Evolutionary conservation across 2,888 invertebrate species (phyloP).

Genomic region (Drosophila sordidula): DNA sequence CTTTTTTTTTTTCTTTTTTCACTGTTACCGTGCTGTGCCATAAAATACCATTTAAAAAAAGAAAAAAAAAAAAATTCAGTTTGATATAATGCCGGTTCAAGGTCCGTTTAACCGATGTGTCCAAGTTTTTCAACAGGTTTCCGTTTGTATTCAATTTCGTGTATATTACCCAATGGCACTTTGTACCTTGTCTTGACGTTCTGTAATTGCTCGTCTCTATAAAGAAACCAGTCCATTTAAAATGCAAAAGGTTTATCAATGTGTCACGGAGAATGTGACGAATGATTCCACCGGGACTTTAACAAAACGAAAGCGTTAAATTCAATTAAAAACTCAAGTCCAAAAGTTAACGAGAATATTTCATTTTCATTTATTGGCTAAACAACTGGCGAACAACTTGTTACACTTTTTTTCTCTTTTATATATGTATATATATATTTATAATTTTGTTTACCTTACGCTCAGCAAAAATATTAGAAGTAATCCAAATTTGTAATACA

Average conservation of each 20-base stretch:
- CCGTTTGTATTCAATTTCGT: conserved; percentile 37
- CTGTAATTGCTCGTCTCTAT: conserved; percentile 31
- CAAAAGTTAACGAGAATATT: background rate
- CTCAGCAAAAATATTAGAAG: conserved; percentile 83
- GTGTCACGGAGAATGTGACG: conserved; percentile 27
- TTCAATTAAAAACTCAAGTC: conserved; percentile 9
- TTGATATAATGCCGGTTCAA: conserved; percentile 52
- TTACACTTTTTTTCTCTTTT: background rate
- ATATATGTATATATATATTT: background rate
- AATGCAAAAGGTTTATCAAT: conserved; percentile 33
- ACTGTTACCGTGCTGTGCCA: conserved; percentile 39
- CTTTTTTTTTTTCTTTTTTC: conserved; percentile 9
- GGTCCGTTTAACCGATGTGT: conserved; percentile 39
- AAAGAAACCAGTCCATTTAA: conserved; percentile 33
- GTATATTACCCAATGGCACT: conserved; percentile 43
- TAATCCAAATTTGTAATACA: conserved; percentile 84
- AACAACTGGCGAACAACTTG: conserved; percentile 13
- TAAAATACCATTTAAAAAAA: conserved; percentile 26
- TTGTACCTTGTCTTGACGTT: conserved; percentile 55
- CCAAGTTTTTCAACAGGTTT: conserved; percentile 51
- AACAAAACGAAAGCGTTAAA: background rate
- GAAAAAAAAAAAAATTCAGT: conserved; percentile 12
- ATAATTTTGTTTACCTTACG: conserved; percentile 77
- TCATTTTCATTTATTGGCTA: conserved; percentile 10
- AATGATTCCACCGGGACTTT: conserved; percentile 5